Percentiles rank a stretch among this genome's conserved stretches.
Conservation (phyloP, 2,888 invertebrate species). For the Antitype chi region DNA sequence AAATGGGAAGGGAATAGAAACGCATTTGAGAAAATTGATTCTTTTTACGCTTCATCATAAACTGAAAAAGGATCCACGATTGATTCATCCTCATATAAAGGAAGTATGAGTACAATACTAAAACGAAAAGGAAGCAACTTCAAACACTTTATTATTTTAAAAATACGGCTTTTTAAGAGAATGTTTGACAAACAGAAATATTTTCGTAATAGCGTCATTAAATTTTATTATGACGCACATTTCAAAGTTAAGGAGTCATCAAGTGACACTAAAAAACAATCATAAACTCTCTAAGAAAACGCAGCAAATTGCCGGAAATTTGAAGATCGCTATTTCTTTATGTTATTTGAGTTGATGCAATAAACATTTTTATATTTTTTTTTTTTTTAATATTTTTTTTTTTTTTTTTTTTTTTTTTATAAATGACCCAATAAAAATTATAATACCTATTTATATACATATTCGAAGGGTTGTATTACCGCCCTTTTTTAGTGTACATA, state of each 20-base stretch:
- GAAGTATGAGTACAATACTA: slow-evolving; percentile 10
- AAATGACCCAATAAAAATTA: slow-evolving; percentile 48
- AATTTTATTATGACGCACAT: slow-evolving; percentile 65
- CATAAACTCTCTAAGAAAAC: slow-evolving; percentile 65
- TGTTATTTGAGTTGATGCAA: too few relatives aligned
- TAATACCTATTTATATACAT: slow-evolving; percentile 30
- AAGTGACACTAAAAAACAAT: slow-evolving; percentile 60
- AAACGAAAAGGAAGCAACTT: slow-evolving; percentile 21
- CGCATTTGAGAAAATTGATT: slow-evolving; percentile 36
- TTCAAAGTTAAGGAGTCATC: slow-evolving; percentile 66
- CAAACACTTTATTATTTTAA: slow-evolving; percentile 44
- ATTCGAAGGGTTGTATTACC: slow-evolving; percentile 59
- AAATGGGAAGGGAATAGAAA: slow-evolving; percentile 6
- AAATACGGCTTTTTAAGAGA: slow-evolving; percentile 54
- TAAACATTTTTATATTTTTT: too few relatives aligned
- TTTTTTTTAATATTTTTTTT: too few relatives aligned
- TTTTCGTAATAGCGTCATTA: slow-evolving; percentile 63
- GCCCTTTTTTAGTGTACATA: background rate
- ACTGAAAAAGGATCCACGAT: slow-evolving; percentile 26
- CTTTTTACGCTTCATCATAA: slow-evolving; percentile 41
- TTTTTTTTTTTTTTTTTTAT: too few relatives aligned
- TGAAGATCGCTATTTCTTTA: slow-evolving; percentile 49
- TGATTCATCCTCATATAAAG: slow-evolving; percentile 27
- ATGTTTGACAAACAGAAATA: slow-evolving; percentile 62
- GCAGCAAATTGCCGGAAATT: slow-evolving; percentile 57